Conservation (phyloP, 2,113 vertebrate species). For the Anguilla japonica region DNA sequence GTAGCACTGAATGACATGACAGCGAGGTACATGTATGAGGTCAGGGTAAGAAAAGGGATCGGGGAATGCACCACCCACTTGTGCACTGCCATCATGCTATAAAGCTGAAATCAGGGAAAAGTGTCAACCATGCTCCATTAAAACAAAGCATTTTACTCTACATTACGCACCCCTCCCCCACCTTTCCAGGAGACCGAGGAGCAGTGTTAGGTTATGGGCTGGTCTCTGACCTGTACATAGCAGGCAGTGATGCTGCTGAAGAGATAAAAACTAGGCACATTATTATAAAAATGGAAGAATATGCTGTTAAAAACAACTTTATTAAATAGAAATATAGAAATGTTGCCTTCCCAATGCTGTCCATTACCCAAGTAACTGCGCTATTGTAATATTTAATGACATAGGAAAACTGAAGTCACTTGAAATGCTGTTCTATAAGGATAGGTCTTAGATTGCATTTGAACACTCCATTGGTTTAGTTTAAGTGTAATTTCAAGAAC, state of each 20-base stretch:
- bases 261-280: conserved; percentile 62
- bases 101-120: conserved; percentile 2
- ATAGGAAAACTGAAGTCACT: conserved; percentile 10
- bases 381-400: conserved; percentile 9
- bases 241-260: conserved; percentile 62
- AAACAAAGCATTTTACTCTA: conserved; percentile 4
- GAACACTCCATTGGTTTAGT: neutral
- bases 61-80: neutral
- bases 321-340: conserved; percentile 25
- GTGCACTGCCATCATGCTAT: neutral
- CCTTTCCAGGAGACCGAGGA: neutral
- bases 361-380: conserved; percentile 16
- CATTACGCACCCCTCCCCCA: neutral
- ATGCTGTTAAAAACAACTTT: conserved; percentile 36
- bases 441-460: neutral
- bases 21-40: neutral
- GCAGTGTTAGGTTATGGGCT: neutral
- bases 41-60: neutral
- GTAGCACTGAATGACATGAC: neutral
- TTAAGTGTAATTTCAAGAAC: neutral
- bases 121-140: neutral
- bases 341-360: conserved; percentile 22
- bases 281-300: conserved; percentile 54
- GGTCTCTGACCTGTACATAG: conserved; percentile 46
- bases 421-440: conserved; percentile 16